Evolutionary conservation across 1,140 invertebrate species (phyloP).

Genomic region (Rhagoletis zephyria): DNA sequence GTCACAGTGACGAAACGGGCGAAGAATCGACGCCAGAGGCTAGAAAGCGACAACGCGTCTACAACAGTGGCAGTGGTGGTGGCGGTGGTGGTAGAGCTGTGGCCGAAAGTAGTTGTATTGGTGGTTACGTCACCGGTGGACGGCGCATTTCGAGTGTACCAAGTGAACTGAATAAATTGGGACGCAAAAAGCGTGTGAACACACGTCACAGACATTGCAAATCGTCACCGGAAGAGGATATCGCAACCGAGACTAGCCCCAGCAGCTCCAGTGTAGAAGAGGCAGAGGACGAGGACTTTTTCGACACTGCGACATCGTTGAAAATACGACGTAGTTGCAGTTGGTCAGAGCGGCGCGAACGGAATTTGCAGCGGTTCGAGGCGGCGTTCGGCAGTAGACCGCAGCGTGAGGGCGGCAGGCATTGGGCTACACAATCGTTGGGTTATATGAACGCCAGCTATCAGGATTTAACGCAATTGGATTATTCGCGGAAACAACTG

Average conservation of each 20-base stretch:
- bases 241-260: constrained; percentile 57
- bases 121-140: constrained; percentile 27
- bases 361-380: constrained; percentile 48
- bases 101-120: neutral
- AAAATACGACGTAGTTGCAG: constrained; percentile 63
- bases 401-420: constrained; percentile 26
- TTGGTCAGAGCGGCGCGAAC: constrained; percentile 60
- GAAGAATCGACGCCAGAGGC: constrained; percentile 52
- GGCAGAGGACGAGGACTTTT: constrained; percentile 57
- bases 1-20: constrained; percentile 48
- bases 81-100: constrained; percentile 36
- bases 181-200: constrained; percentile 56
- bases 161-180: constrained; percentile 65
- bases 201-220: constrained; percentile 28
- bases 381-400: constrained; percentile 6
- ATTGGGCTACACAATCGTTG: constrained; percentile 32
- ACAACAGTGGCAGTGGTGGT: constrained; percentile 28
- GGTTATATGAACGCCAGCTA: constrained; percentile 71
- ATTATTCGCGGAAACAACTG: constrained; percentile 61
- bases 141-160: constrained; percentile 61
- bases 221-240: constrained; percentile 42
- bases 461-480: constrained; percentile 67
- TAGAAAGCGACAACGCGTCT: constrained; percentile 15
- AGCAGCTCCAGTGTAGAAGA: constrained; percentile 48
- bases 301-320: constrained; percentile 56